These are phyloP conservation scores for Pampus argenteus DNA, from an alignment of 2,797 vertebrate genomes.

Conservation along the genomic window DNA sequence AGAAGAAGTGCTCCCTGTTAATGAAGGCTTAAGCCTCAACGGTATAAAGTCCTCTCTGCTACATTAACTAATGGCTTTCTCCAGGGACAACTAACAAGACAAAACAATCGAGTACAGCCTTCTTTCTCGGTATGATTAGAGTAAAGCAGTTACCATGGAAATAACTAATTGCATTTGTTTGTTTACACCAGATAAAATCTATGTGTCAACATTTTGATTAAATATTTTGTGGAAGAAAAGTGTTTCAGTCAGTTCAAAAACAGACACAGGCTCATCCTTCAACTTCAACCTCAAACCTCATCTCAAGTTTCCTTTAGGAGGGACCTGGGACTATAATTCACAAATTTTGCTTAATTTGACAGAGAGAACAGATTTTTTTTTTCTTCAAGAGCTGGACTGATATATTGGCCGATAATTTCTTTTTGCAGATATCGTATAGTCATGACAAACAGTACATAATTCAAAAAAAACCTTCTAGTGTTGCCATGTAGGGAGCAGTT, in stretches of 20 bases:
- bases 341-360: not conserved
- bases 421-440: too few species aligned
- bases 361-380: not conserved
- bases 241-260: too few species aligned
- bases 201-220: not conserved
- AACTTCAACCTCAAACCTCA: slow-evolving; percentile 20
- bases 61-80: slow-evolving; percentile 74
- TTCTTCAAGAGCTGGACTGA: too few species aligned
- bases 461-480: too few species aligned
- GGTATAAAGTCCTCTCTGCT: slow-evolving; percentile 44
- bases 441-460: too few species aligned
- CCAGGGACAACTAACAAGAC: slow-evolving; percentile 33
- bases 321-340: not conserved
- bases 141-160: slow-evolving; percentile 31
- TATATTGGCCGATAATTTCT: too few species aligned
- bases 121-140: slow-evolving; percentile 20
- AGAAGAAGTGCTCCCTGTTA: slow-evolving; percentile 59
- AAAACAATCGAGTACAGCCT: slow-evolving; percentile 38
- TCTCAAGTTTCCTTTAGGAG: slow-evolving; percentile 32
- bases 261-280: slow-evolving; percentile 28
- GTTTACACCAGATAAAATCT: slow-evolving; percentile 32
- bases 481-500: slow-evolving; percentile 29
- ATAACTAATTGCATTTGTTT: slow-evolving; percentile 20
- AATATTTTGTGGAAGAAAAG: slow-evolving; percentile 5
- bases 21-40: slow-evolving; percentile 55